A percentile compares a stretch with the other conserved stretches of the same genome.
Conservation (phyloP, 1,140 invertebrate genomes). For the Drosophila sp. region DNA sequence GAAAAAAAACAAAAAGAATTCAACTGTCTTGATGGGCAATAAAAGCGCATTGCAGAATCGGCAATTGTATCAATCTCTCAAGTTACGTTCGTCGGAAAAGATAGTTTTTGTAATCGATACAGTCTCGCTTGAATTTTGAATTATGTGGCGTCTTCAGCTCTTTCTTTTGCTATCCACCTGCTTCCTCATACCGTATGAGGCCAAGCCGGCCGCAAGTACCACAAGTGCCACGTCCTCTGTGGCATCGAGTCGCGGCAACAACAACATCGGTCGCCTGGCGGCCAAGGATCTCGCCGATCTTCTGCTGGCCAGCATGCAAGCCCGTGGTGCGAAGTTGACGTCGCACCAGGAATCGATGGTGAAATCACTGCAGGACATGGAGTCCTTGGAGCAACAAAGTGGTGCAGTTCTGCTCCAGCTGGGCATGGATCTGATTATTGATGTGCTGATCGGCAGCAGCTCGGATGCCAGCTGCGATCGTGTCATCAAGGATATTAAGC, state of each 20-base stretch:
- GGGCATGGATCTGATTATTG: slow-evolving; percentile 71
- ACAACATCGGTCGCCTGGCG: slow-evolving; percentile 59
- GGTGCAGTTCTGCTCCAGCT: slow-evolving; percentile 44
- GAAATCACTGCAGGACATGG: slow-evolving; percentile 42
- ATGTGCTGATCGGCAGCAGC: slow-evolving; percentile 57
- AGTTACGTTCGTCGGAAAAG: slow-evolving; percentile 17
- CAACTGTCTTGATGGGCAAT: slow-evolving; percentile 7
- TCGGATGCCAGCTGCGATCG: slow-evolving; percentile 45
- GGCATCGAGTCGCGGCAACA: slow-evolving; percentile 14
- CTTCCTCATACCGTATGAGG: slow-evolving; percentile 67
- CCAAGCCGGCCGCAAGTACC: slow-evolving; percentile 50
- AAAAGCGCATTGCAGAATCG: slow-evolving; percentile 25
- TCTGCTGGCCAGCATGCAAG: slow-evolving; percentile 69
- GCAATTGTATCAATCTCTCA: slow-evolving; percentile 36
- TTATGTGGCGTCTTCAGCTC: slow-evolving; percentile 69
- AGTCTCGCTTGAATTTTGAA: not conserved
- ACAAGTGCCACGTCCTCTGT: slow-evolving; percentile 25
- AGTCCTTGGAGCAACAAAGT: slow-evolving; percentile 32
- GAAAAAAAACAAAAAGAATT: slow-evolving; percentile 10
- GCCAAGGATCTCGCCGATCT: slow-evolving; percentile 73
- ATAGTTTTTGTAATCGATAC: slow-evolving; percentile 1
- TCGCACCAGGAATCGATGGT: slow-evolving; percentile 50
- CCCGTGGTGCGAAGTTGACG: slow-evolving; percentile 43
- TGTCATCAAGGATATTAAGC: slow-evolving; percentile 61
- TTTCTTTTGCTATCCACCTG: slow-evolving; percentile 68